phyloP scores from a whole-genome alignment of 1,140 invertebrate species.

The Trialeurodes vaporariorum region DNA sequence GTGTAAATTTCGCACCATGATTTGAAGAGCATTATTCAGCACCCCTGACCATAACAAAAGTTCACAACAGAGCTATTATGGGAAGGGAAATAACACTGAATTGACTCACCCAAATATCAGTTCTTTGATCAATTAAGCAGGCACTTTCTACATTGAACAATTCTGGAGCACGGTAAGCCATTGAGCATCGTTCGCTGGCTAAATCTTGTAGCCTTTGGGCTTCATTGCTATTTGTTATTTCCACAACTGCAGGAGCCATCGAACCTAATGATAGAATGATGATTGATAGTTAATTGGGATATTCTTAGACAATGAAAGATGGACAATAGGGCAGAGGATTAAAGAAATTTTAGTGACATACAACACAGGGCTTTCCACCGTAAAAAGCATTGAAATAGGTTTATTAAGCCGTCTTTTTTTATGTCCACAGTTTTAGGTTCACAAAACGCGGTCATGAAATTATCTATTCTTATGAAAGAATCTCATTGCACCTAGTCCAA shows the following conservation, averaged over 20 bases:
- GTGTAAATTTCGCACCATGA: too few species aligned
- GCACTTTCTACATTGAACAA: slow-evolving; percentile 74
- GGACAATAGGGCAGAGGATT: too few species aligned
- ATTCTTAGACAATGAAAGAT: slow-evolving; percentile 7
- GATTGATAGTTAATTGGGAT: background rate
- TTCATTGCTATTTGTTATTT: slow-evolving; percentile 57
- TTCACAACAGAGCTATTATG: slow-evolving; percentile 7
- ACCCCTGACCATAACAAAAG: slow-evolving; percentile 9
- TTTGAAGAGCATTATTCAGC: too few species aligned
- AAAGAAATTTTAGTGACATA: too few species aligned
- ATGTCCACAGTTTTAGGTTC: too few species aligned
- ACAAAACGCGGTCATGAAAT: too few species aligned
- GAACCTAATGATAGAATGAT: slow-evolving; percentile 45
- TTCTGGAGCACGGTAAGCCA: slow-evolving; percentile 79
- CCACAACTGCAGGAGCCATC: slow-evolving; percentile 56
- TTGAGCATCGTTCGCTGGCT: slow-evolving; percentile 72
- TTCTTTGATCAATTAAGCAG: slow-evolving; percentile 67
- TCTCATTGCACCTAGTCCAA: too few species aligned
- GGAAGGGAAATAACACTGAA: slow-evolving; percentile 7
- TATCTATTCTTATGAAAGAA: too few species aligned
- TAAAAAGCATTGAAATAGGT: too few species aligned
- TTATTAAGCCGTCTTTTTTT: too few species aligned
- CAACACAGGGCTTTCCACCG: too few species aligned
- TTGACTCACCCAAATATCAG: slow-evolving; percentile 69
- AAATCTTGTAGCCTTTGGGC: slow-evolving; percentile 64